phyloP scores from a whole-genome alignment of 2,797 vertebrate species.

The Manis pentadactyla region DNA sequence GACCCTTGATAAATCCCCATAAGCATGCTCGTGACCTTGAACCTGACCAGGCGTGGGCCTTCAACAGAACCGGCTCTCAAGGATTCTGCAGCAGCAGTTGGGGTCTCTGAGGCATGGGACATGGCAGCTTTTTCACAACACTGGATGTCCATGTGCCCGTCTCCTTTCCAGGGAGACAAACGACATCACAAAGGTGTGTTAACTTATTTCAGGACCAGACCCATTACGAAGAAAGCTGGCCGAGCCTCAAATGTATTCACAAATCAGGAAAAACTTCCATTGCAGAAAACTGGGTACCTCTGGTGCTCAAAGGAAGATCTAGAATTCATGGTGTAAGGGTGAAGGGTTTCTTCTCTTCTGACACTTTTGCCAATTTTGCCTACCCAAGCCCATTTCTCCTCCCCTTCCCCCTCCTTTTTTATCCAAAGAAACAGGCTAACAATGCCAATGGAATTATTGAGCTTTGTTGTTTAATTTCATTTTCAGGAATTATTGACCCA shows the following conservation, averaged over 20 bases:
- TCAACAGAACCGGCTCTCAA: neutral
- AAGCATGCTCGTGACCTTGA: neutral
- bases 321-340: neutral
- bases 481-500: slow-evolving; percentile 73
- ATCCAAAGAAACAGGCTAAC: slow-evolving; percentile 31
- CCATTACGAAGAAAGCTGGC: neutral
- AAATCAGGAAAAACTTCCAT: neutral
- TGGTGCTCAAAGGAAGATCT: neutral
- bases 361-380: neutral
- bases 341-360: neutral
- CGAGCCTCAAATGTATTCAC: neutral
- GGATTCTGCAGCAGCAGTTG: neutral
- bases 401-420: neutral
- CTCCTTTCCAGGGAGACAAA: neutral
- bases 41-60: neutral
- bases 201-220: neutral
- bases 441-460: slow-evolving; percentile 37
- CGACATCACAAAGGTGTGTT: neutral
- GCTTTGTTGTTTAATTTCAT: slow-evolving; percentile 73
- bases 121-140: neutral
- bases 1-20: neutral
- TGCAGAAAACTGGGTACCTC: neutral
- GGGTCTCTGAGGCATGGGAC: neutral
- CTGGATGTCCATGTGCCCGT: neutral
- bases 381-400: neutral